Percentiles rank a stretch among this genome's conserved stretches.
Conservation (phyloP, 2,797 vertebrate genomes). For the Sebastolobus altivelis region DNA sequence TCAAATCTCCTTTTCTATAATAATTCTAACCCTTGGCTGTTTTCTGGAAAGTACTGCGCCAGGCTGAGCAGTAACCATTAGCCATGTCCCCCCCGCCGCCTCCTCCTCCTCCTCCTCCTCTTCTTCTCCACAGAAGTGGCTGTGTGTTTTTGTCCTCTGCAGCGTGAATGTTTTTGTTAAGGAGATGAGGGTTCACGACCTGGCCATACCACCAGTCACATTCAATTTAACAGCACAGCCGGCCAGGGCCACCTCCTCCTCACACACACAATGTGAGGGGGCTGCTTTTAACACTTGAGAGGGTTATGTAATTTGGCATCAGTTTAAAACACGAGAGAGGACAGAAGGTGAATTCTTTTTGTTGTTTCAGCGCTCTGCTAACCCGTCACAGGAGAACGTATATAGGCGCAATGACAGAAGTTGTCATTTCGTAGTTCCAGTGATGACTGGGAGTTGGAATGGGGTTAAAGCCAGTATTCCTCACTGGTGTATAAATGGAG, state of each 20-base stretch:
- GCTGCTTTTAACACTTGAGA: slow-evolving; percentile 33
- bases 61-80: slow-evolving; percentile 56
- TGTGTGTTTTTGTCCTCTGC: slow-evolving; percentile 79
- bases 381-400: slow-evolving; percentile 32
- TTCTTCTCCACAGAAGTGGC: slow-evolving; percentile 64
- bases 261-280: slow-evolving; percentile 33
- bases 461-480: slow-evolving; percentile 73
- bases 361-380: slow-evolving; percentile 20
- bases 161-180: slow-evolving; percentile 87
- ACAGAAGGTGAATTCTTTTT: not conserved
- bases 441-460: slow-evolving; percentile 38
- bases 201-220: slow-evolving; percentile 84
- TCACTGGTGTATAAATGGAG: slow-evolving; percentile 81
- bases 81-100: not conserved
- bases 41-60: slow-evolving; percentile 37
- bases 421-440: slow-evolving; percentile 44
- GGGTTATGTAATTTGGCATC: slow-evolving; percentile 66
- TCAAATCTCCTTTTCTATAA: slow-evolving; percentile 14
- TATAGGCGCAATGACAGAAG: slow-evolving; percentile 28
- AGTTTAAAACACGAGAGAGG: slow-evolving; percentile 36
- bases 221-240: slow-evolving; percentile 79
- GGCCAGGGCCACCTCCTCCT: slow-evolving; percentile 46
- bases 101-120: slow-evolving; percentile 9
- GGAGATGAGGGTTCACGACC: slow-evolving; percentile 83
- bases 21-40: slow-evolving; percentile 53